Percentiles rank a stretch among this genome's conserved stretches.
Conservation (phyloP, 2,797 vertebrate species). For the Protosalanx chinensis region DNA sequence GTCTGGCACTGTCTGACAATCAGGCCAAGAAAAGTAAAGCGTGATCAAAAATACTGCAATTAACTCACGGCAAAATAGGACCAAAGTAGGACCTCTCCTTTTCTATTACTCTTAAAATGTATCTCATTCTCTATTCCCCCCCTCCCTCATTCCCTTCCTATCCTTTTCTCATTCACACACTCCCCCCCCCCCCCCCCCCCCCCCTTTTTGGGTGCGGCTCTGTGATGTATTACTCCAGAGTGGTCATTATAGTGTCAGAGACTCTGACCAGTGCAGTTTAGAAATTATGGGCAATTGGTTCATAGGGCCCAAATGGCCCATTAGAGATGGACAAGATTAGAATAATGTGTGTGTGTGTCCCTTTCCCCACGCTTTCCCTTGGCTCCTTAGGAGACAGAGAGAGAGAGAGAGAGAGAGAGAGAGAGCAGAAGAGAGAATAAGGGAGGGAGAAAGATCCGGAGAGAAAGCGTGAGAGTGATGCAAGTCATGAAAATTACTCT, state of each 20-base stretch:
- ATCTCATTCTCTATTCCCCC: background rate
- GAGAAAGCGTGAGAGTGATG: background rate
- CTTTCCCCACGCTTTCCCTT: too few relatives aligned
- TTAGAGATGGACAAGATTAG: background rate
- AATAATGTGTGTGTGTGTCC: background rate
- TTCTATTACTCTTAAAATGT: background rate
- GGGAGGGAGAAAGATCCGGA: background rate
- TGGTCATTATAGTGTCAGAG: background rate
- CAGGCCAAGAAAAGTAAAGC: background rate
- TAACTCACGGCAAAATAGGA: background rate
- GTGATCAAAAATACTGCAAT: background rate
- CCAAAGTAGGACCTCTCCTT: background rate
- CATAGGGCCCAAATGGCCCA: background rate
- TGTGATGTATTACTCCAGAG: background rate
- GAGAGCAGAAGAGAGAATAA: background rate
- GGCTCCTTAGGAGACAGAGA: too few relatives aligned
- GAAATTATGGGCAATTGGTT: background rate
- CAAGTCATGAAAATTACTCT: too few relatives aligned
- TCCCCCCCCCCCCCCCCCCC: background rate
- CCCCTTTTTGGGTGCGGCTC: background rate
- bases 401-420: too few relatives aligned
- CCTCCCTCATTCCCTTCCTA: background rate
- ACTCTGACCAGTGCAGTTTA: background rate
- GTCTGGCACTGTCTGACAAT: background rate
- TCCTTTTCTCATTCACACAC: background rate